phyloP scores from a whole-genome alignment of 37 sponge, comb jelly and placozoan genomes.

The Hexactinellida sp. region DNA sequence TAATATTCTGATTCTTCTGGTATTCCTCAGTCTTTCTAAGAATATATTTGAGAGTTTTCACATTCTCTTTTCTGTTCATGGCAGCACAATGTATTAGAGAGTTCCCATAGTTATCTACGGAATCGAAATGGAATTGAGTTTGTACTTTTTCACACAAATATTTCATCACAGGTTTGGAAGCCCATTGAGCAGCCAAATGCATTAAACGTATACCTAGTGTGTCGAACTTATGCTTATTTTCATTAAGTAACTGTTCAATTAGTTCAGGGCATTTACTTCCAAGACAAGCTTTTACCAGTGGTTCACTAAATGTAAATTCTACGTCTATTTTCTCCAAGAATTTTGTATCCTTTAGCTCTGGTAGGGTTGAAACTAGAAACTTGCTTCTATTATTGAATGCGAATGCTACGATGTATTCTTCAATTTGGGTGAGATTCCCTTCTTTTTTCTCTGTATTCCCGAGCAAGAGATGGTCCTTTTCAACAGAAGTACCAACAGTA shows the following conservation, averaged over 20 bases:
- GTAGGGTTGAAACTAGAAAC: background rate
- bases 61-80: background rate
- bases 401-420: background rate
- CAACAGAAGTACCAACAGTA: background rate
- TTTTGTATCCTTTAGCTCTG: background rate
- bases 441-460: background rate
- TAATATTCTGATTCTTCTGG: background rate
- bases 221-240: background rate
- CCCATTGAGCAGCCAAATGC: background rate
- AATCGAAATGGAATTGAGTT: background rate
- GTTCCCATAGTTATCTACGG: background rate
- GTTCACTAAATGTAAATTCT: background rate
- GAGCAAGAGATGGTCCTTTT: background rate
- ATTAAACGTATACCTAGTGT: background rate
- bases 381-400: background rate
- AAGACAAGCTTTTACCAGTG: background rate
- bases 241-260: background rate
- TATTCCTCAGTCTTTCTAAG: background rate
- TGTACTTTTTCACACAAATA: background rate
- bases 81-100: conserved; percentile 9
- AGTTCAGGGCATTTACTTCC: conserved; percentile 5
- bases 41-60: background rate
- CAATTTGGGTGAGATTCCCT: background rate
- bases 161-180: background rate
- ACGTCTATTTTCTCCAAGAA: background rate